These are phyloP conservation scores for Linyphia triangularis DNA, from an alignment of 2,888 invertebrate species.

Conservation along the genomic window DNA sequence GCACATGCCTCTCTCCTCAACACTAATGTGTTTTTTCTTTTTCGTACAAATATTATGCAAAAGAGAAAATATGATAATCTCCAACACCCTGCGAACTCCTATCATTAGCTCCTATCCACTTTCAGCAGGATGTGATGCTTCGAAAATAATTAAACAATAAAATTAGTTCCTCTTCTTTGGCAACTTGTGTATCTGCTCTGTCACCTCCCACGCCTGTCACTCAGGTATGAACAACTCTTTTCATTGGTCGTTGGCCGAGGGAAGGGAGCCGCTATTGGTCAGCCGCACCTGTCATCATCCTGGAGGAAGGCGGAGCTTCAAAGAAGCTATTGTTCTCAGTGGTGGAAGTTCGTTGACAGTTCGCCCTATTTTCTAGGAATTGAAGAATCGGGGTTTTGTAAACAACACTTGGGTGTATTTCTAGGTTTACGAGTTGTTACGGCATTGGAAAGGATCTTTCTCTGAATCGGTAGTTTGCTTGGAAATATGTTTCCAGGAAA, in stretches of 20 bases:
- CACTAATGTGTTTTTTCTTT: not conserved
- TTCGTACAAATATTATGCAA: not conserved
- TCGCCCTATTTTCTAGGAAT: slow-evolving; percentile 20
- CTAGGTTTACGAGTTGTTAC: not conserved
- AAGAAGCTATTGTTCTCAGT: slow-evolving; percentile 48
- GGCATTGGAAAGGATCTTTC: not conserved
- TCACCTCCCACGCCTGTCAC: slow-evolving; percentile 29
- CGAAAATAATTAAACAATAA: slow-evolving; percentile 11
- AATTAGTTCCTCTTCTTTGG: slow-evolving; percentile 18
- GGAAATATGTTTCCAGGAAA: not conserved
- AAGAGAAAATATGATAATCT: not conserved
- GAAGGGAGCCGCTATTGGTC: slow-evolving; percentile 34
- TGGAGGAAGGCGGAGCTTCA: slow-evolving; percentile 27
- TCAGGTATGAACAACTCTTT: slow-evolving; percentile 40
- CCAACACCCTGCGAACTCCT: not conserved
- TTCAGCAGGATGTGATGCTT: not conserved
- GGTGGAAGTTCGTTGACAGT: slow-evolving; percentile 51
- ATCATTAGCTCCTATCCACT: not conserved
- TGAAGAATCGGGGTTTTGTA: not conserved
- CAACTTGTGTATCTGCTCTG: slow-evolving; percentile 8
- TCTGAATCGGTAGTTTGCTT: not conserved
- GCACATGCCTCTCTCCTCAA: too few species aligned
- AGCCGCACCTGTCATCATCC: slow-evolving; percentile 47
- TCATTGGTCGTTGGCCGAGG: slow-evolving; percentile 14
- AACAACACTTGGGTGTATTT: not conserved